These are phyloP conservation scores for Periophthalmus modestus DNA, from an alignment of 2,113 vertebrate species.

Conservation along the genomic window DNA sequence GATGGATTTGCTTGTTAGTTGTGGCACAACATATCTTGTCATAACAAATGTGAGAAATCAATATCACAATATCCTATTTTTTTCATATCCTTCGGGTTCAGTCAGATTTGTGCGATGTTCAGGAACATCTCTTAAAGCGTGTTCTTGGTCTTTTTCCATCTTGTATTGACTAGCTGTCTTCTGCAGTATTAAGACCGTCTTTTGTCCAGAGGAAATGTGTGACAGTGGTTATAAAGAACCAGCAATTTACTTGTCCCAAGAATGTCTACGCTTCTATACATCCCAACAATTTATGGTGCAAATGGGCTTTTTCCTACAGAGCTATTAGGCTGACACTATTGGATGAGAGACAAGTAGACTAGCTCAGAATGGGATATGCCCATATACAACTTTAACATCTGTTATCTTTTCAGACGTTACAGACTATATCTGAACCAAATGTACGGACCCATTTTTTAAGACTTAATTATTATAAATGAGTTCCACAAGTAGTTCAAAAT, in stretches of 20 bases:
- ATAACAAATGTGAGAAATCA: not conserved
- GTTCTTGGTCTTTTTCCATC: constrained; percentile 1
- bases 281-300: constrained; percentile 42
- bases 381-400: not conserved
- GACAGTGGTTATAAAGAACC: constrained; percentile 39
- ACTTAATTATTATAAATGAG: not conserved
- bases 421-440: too few relatives aligned
- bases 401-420: not conserved
- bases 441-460: too few relatives aligned
- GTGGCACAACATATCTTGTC: not conserved
- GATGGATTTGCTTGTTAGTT: not conserved
- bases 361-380: constrained; percentile 10
- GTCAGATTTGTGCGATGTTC: not conserved
- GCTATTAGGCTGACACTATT: constrained; percentile 22
- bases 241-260: constrained; percentile 37
- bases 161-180: constrained; percentile 15
- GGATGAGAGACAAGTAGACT: constrained; percentile 23
- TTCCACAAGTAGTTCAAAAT: too few relatives aligned
- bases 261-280: constrained; percentile 37
- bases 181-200: constrained; percentile 11
- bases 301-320: constrained; percentile 34
- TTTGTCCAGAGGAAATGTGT: constrained; percentile 33
- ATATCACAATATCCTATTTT: not conserved
- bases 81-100: not conserved
- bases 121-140: not conserved